Base-by-base conservation (phyloP, 2,113 vertebrate species). In the Pipra filicauda region DNA sequence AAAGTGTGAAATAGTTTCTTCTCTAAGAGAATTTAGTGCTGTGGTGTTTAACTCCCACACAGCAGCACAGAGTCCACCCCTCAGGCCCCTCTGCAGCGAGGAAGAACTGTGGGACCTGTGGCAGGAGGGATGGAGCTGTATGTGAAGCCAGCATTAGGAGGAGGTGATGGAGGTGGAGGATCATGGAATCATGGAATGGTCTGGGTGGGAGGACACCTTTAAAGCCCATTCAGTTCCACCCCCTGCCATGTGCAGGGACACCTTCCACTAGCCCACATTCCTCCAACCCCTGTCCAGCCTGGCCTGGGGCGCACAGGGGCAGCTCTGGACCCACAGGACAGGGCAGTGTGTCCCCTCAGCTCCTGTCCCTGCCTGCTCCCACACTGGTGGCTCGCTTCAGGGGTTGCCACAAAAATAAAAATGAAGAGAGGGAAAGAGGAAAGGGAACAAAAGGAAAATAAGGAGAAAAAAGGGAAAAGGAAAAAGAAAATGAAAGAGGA, bases 201-300 rank as follows among this genome's bases (percentile, higher is more conserved):
- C 69, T 54, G 62, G 37, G 46, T 3, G 28, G 52, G 35, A 30
- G 58, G 9, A 12, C 37, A 51, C 7, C 5, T 75, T 59, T 9
- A 46, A 46, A 46, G 13, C 19, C 15, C 70, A 54, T 18, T 30
- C 33, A 44, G 33, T 28, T 2, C 69, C 6, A 2, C 12, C 27
- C 52, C 9, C 17, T 33, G 2, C 15, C 44, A 24, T 1, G 2
- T 19, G 15, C 37, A 81, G 44, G 58, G 37, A 39, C 59, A 44
- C 7, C 2, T 81, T 1, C 28, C 19, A 3, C 15, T 8, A 0
- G 0, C 33, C 37, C 69, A 89, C 59, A 3, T 0, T 28, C 12
- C 23, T 74, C 28, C 86, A 81, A 81, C 6, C 27, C 22, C 59
- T 0, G 0, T 33, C 58, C 67, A 73, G 11, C 17, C 31, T 51